Evolutionary conservation across 1,140 invertebrate species (phyloP), one percentile per base, ranked within the genome.

Genomic region (Ips nitidus): DNA sequence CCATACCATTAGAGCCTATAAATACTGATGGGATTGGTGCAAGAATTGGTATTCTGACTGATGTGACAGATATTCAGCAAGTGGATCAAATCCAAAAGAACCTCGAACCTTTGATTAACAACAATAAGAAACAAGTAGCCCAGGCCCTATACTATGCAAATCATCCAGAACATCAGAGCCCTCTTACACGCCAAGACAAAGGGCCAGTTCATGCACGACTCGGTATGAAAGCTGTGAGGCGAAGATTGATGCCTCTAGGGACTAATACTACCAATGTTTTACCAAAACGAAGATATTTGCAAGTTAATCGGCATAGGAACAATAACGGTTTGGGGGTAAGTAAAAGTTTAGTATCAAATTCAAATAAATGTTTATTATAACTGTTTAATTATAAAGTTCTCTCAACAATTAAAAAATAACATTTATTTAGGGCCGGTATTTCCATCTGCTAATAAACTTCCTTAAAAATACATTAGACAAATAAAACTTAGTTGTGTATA

Each of bases 61-160:
- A 22, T 22, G 22, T 22, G 22, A 22, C 22, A 22, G 22, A 22
- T 22, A 22, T 22, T 22, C 22, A 22, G 22, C 22, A 22, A 22
- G 22, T 22, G 22, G 22, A 22, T 22, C 22, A 22, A 22, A 22
- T 22, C 22, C 22, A 22, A 22, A 55, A 37, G 41, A 69, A 69
- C 41, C 36, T 69, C n/a, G 41, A 69, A 47, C 67, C 67, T 2
- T 55, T 69, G 5, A 41, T n/a, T 43, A n/a, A 55, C 1, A 62
- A 62, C 38, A 69, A 36, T 6, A 62, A 55, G 39, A 69, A 63
- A 22, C 22, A 41, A 8, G 2, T 70, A 2, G 68, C 68, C 2
- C 68, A 70, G 43, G 6, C 8, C 6, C 5, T 64, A 6, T 70
- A 70, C 42, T 70, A 70, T 45, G 3, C 56, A 41, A 64, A 57